phyloP scores from a whole-genome alignment of 1,140 invertebrate species.

The Macrosteles quadrilineatus region DNA sequence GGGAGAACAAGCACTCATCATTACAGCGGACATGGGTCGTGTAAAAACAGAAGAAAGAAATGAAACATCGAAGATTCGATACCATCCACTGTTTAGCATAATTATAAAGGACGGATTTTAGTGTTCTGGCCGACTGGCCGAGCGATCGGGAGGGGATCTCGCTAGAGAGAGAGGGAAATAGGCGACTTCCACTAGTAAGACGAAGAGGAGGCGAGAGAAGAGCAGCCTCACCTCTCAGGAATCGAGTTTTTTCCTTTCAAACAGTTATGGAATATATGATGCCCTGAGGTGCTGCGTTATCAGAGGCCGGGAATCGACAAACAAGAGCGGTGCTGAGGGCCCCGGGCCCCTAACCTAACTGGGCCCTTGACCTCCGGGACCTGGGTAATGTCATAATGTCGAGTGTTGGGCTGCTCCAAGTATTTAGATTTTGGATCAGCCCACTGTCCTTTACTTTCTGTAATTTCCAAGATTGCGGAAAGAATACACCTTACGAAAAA shows the following conservation, averaged over 20 bases:
- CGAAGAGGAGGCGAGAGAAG: background rate
- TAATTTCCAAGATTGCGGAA: too few relatives aligned
- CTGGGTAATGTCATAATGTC: too few relatives aligned
- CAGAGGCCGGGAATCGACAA: slow-evolving; percentile 4
- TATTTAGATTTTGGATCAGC: too few relatives aligned
- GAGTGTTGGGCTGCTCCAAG: too few relatives aligned
- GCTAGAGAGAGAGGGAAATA: background rate
- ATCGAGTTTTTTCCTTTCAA: slow-evolving; percentile 15
- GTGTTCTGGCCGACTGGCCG: slow-evolving; percentile 5
- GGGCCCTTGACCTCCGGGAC: too few relatives aligned
- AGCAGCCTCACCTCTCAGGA: background rate
- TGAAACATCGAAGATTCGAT: slow-evolving; percentile 28
- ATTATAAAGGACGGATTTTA: slow-evolving; percentile 31
- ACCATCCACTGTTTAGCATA: slow-evolving; percentile 29
- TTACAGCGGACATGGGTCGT: slow-evolving; percentile 18
- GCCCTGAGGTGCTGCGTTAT: slow-evolving; percentile 17
- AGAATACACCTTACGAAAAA: too few relatives aligned
- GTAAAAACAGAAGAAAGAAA: slow-evolving; percentile 28
- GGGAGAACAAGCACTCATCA: slow-evolving; percentile 15
- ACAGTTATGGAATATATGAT: slow-evolving; percentile 30
- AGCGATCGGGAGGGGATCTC: background rate
- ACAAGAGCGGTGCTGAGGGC: background rate
- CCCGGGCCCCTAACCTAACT: background rate
- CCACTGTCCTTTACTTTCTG: too few relatives aligned
- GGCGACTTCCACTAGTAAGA: background rate